These are phyloP conservation scores for Sinelater perroti DNA, from an alignment of 2,888 invertebrate species.

Conservation along the genomic window DNA sequence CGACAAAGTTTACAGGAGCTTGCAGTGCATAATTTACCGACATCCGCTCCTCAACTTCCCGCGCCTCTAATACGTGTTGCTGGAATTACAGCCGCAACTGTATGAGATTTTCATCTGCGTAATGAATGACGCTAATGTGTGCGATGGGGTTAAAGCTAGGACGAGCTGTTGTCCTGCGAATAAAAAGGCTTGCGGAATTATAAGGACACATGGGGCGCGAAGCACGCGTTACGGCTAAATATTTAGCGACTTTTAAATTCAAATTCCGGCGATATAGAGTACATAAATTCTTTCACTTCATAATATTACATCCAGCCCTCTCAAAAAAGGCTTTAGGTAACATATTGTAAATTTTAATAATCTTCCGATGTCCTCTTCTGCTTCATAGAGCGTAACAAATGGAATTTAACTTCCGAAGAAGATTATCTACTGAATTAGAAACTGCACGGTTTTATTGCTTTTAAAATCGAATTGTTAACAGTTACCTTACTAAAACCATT, in stretches of 20 bases:
- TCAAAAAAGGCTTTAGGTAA: too few species aligned
- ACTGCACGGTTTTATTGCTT: not conserved
- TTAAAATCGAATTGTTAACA: too few species aligned
- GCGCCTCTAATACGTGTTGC: slow-evolving; percentile 11
- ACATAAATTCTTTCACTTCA: too few species aligned
- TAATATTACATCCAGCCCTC: too few species aligned
- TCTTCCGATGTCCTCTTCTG: slow-evolving; percentile 9
- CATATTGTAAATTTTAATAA: slow-evolving; percentile 17
- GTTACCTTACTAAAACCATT: too few species aligned
- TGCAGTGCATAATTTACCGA: slow-evolving; percentile 21
- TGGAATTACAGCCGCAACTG: slow-evolving; percentile 19
- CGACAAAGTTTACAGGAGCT: slow-evolving; percentile 1
- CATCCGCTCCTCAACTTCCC: slow-evolving; percentile 17
- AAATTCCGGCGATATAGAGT: too few species aligned
- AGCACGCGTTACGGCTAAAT: too few species aligned
- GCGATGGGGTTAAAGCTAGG: slow-evolving; percentile 4
- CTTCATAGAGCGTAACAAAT: slow-evolving; percentile 8
- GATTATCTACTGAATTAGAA: slow-evolving; percentile 5
- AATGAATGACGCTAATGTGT: slow-evolving; percentile 24
- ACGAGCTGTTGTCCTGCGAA: not conserved
- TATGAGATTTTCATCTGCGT: slow-evolving; percentile 26
- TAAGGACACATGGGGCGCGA: not conserved
- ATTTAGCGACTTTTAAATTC: too few species aligned
- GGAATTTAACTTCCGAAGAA: slow-evolving; percentile 3
- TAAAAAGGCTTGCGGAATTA: slow-evolving; percentile 1